Evolutionary conservation across 2,113 vertebrate genomes (phyloP).

Genomic region (Osmerus mordax): DNA sequence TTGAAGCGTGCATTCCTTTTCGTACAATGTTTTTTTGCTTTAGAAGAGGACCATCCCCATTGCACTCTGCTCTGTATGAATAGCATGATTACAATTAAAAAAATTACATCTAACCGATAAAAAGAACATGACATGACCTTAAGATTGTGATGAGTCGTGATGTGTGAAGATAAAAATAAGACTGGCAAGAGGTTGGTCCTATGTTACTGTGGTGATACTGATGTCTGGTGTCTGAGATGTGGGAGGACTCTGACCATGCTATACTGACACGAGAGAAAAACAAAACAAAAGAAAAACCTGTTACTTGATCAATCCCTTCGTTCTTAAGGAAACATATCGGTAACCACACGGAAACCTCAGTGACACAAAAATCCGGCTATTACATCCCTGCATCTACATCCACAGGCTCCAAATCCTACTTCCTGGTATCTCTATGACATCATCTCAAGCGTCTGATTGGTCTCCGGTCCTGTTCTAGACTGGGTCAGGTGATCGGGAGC

Average conservation of each 20-base stretch:
- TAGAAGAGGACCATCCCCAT: conserved; percentile 36
- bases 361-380: too few species aligned
- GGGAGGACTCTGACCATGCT: conserved; percentile 9
- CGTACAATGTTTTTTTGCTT: conserved; percentile 29
- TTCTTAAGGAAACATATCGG: too few species aligned
- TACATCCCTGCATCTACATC: too few species aligned
- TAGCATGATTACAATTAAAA: conserved; percentile 45
- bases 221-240: conserved; percentile 16
- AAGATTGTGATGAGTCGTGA: conserved; percentile 20
- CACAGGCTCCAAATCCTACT: too few species aligned
- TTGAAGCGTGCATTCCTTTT: conserved; percentile 45
- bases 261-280: conserved; percentile 36
- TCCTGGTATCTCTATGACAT: too few species aligned
- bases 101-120: conserved; percentile 31
- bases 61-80: conserved; percentile 59
- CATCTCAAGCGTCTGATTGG: too few species aligned
- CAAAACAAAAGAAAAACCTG: not conserved
- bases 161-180: conserved; percentile 4
- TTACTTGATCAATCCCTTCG: too few species aligned
- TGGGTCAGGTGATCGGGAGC: too few species aligned
- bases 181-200: conserved; percentile 17
- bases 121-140: conserved; percentile 16
- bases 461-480: too few species aligned
- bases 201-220: conserved; percentile 41
- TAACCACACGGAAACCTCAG: too few species aligned